These are phyloP conservation scores for Laspeyria flexula DNA, from an alignment of 2,888 invertebrate genomes.

Conservation along the genomic window DNA sequence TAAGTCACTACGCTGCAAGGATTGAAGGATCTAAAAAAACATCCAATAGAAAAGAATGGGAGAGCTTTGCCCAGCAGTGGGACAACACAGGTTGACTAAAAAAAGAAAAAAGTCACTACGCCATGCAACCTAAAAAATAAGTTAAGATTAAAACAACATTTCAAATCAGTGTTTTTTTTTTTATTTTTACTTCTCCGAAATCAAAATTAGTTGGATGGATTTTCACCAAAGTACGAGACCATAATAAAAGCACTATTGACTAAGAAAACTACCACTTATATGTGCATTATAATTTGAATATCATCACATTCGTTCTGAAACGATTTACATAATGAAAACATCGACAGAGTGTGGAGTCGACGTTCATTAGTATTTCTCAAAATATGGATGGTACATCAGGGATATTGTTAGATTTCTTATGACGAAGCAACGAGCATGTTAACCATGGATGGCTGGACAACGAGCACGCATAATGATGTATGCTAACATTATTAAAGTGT, in stretches of 20 bases:
- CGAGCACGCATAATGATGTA: constrained; percentile 74
- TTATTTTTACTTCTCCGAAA: too few species aligned
- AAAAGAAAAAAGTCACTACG: too few species aligned
- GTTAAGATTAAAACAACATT: too few species aligned
- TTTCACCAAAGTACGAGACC: too few species aligned
- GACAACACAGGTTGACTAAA: too few species aligned
- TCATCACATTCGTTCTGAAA: constrained; percentile 26
- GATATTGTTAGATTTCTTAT: constrained; percentile 55
- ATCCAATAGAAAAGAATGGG: too few species aligned
- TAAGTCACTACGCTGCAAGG: too few species aligned
- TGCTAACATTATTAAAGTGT: constrained; percentile 72
- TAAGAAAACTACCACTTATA: constrained; percentile 8
- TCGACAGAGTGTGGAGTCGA: constrained; percentile 33
- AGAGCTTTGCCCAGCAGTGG: too few species aligned
- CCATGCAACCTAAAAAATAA: too few species aligned
- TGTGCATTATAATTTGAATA: constrained; percentile 12
- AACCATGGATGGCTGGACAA: constrained; percentile 64
- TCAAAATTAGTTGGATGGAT: too few species aligned
- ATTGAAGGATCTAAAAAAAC: too few species aligned
- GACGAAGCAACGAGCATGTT: constrained; percentile 51
- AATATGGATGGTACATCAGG: constrained; percentile 46
- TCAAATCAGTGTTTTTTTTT: too few species aligned
- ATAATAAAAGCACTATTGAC: constrained; percentile 9
- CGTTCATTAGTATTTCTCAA: constrained; percentile 63
- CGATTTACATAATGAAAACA: constrained; percentile 67